Evolutionary conservation across 2,888 invertebrate species (phyloP).

Genomic region (Coleophora flavipennella): DNA sequence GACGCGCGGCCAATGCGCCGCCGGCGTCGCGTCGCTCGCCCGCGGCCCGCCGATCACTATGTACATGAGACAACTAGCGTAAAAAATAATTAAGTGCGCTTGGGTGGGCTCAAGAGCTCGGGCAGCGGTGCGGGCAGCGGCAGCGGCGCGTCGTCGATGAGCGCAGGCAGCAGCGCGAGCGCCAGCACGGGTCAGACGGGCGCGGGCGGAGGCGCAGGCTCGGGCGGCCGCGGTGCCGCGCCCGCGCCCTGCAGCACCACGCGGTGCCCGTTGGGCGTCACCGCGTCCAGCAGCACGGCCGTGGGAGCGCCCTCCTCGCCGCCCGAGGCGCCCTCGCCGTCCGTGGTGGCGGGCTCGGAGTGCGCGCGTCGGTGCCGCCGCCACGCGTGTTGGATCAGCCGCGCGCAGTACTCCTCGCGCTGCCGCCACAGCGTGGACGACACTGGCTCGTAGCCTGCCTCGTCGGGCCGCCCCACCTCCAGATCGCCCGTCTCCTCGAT

Average conservation of each 20-base stretch:
- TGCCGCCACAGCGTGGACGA: constrained; percentile 96
- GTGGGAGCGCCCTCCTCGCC: constrained; percentile 80
- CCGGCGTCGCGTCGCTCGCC: constrained; percentile 38
- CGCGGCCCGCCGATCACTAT: constrained; percentile 34
- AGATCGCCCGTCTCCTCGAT: constrained; percentile 94
- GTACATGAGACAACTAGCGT: constrained; percentile 51
- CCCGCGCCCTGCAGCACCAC: constrained; percentile 92
- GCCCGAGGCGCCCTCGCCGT: constrained; percentile 53
- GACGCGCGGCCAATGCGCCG: constrained; percentile 26
- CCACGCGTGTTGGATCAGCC: constrained; percentile 96
- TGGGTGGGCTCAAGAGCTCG: constrained; percentile 66
- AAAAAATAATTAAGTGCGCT: constrained; percentile 61
- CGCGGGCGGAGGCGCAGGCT: constrained; percentile 83
- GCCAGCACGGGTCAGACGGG: constrained; percentile 72
- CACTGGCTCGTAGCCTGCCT: constrained; percentile 93
- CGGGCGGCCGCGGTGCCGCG: constrained; percentile 91
- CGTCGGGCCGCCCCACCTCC: constrained; percentile 89
- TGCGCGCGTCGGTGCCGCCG: constrained; percentile 84
- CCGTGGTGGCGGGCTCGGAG: constrained; percentile 63
- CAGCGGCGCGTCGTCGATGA: constrained; percentile 64
- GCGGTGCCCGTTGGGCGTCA: constrained; percentile 89
- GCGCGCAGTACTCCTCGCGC: constrained; percentile 96
- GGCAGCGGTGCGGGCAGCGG: constrained; percentile 67
- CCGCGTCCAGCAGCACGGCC: constrained; percentile 87
- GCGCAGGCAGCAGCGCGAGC: constrained; percentile 69